Base-by-base conservation (phyloP, 1,140 invertebrate genomes). In the Drosophila arizonae region DNA sequence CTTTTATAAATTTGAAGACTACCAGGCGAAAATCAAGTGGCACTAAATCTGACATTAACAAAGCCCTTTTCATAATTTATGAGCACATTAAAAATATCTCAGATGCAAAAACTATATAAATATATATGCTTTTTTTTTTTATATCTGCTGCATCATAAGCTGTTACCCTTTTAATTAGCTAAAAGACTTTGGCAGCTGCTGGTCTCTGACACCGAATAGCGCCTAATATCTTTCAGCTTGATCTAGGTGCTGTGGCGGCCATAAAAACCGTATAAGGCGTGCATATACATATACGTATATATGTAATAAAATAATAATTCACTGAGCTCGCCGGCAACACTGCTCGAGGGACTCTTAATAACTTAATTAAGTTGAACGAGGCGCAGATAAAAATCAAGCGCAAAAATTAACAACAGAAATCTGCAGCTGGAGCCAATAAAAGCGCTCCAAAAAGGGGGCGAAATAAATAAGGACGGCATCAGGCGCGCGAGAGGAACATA, bases 341-440 rank as follows among this genome's bases (percentile, higher is more conserved):
- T 48, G 70, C 79, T 72, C 79, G 57, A 68, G 79, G 66, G 72
- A 69, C 73, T 74, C 70, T 85, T 85, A 85, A 85, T 85, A 85
- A 86, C 81, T 85, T 85, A 85, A 85, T 86, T 85, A 85, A 86
- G 77, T 81, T 72, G 52, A 75, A 57, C 52, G 65, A 54, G 55
- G 61, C 54, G 58, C 39, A 84, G 81, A 85, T 86, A 81, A 85
- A 78, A 85, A 85, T 85, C 81, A 72, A 86, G 81, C 77, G 77
- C 65, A 85, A 84, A 85, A 85, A 72, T 80, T 77, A 80, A 85
- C 70, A 78, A 61, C 54, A 55, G 80, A 62, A 86, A 85, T 77
- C 74, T 65, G 50, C 43, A 68, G 55, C 46, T 26, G 65, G 55
- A 33, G 48, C 67, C 80, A 79, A 84, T 79, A 79, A 82, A 24